Evolutionary conservation across 1,140 invertebrate species (phyloP).

Genomic region (Lordiphosa clarofinis): DNA sequence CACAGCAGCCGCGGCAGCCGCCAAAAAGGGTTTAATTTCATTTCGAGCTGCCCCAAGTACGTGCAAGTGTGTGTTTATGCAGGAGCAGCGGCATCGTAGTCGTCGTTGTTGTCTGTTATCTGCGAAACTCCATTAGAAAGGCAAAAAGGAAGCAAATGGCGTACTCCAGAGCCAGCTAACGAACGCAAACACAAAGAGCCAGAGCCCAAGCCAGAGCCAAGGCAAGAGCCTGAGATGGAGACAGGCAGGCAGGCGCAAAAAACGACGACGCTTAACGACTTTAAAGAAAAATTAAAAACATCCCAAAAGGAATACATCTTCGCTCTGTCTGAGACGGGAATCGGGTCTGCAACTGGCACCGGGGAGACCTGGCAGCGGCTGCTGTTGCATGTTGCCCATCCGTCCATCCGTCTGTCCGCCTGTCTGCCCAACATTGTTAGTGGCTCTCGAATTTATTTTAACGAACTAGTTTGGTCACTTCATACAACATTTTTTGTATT

Average conservation of each 20-base stretch:
- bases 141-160: conserved; percentile 76
- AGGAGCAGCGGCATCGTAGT: conserved; percentile 35
- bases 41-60: conserved; percentile 56
- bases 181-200: conserved; percentile 56
- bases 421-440: conserved; percentile 70
- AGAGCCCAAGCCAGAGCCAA: conserved; percentile 10
- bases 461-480: conserved; percentile 78
- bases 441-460: conserved; percentile 78
- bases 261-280: conserved; percentile 73
- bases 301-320: conserved; percentile 78
- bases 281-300: conserved; percentile 78
- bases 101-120: conserved; percentile 51
- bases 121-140: conserved; percentile 76
- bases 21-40: conserved; percentile 77
- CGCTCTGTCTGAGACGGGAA: conserved; percentile 42
- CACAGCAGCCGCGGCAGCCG: conserved; percentile 35
- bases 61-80: conserved; percentile 75
- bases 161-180: conserved; percentile 49
- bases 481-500: conserved; percentile 65
- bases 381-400: conserved; percentile 65
- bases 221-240: conserved; percentile 13
- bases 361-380: conserved; percentile 16
- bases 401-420: conserved; percentile 27
- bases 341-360: conserved; percentile 28
- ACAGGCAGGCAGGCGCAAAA: conserved; percentile 33